Base-by-base conservation (phyloP, 1,140 invertebrate species). In the Drosophila tsacasi region DNA sequence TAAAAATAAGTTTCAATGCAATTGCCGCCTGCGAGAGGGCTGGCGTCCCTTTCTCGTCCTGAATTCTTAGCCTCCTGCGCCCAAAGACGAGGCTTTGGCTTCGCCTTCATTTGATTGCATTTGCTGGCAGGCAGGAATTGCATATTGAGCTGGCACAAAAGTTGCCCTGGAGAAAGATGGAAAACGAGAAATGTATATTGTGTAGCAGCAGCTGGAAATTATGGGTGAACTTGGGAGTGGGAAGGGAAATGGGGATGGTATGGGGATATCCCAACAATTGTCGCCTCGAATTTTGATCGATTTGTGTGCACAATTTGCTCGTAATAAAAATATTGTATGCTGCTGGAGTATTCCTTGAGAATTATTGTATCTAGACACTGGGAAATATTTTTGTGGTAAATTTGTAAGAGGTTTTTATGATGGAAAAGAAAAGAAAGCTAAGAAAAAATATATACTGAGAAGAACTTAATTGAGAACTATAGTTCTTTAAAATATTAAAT, bases 1-100 rank as follows among this genome's bases (percentile, higher is more conserved):
- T 87, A 86, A 69, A 80, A 86, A 87, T 76, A 75, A 62, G 81
- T 69, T 76, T 66, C 60, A 71, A 57, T 67, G 81, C 80, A 69
- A 61, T 73, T 83, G 57, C 52, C 76, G 59, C 73, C 67, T 63
- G 64, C 25, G 32, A 59, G 32, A 59, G 47, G 49, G 30, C 27
- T 15, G 15, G 19, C 19, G 30, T 12, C 37, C 32, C 52, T 17
- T 23, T 55, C 32, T 39, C 54, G 54, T 55, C 54, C 54, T 55
- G 32, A 55, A 55, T 55, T 55, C 54, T 55, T 55, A 55, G 39
- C 54, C 54, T 55, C 19, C 19, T 17, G 3, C 30, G 19, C 30
- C 42, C 9, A 13, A 32, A 32, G 27, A 30, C 27, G 27, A 30
- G 27, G 2, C 27, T 8, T 30, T 30, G 32, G 10, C 37, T 17